Evolutionary conservation across 2,888 invertebrate genomes (phyloP).

Genomic region (Anorthoa munda): DNA sequence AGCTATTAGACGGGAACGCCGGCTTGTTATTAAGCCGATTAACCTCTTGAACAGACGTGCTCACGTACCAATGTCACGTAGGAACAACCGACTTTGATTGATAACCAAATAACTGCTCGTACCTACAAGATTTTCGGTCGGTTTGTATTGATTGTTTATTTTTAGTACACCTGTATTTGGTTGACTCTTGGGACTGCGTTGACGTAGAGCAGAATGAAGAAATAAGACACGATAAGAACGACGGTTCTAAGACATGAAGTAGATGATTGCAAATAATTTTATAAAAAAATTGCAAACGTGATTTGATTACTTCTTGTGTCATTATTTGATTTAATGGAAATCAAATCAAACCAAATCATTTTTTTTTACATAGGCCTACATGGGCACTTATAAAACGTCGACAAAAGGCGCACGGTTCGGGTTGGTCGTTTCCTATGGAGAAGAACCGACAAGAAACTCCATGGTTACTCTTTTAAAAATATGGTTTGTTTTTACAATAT

Average conservation of each 20-base stretch:
- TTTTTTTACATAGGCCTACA: too few relatives aligned
- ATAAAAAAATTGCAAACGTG: background rate
- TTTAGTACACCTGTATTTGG: conserved; percentile 49
- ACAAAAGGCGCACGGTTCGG: too few relatives aligned
- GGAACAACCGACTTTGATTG: conserved; percentile 55
- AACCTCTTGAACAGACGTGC: conserved; percentile 65
- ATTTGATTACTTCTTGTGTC: background rate
- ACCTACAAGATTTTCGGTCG: conserved; percentile 45
- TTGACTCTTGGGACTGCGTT: conserved; percentile 22
- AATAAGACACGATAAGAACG: background rate
- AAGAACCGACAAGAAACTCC: too few relatives aligned
- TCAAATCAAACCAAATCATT: too few relatives aligned
- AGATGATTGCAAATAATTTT: background rate
- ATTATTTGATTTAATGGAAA: too few relatives aligned
- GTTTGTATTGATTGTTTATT: conserved; percentile 56
- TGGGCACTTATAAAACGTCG: too few relatives aligned
- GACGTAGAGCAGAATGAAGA: conserved; percentile 7
- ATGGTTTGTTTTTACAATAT: too few relatives aligned
- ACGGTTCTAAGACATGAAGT: background rate
- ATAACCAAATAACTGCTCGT: conserved; percentile 54
- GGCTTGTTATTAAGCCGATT: conserved; percentile 72
- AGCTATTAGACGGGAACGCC: conserved; percentile 64
- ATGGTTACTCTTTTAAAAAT: too few relatives aligned
- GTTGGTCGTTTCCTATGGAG: too few relatives aligned
- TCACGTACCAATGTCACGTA: conserved; percentile 60